Percentiles rank a stretch among this genome's conserved stretches.
phyloP scores from a whole-genome alignment of 2,797 vertebrate species.

The Halcyon smyrnensis region DNA sequence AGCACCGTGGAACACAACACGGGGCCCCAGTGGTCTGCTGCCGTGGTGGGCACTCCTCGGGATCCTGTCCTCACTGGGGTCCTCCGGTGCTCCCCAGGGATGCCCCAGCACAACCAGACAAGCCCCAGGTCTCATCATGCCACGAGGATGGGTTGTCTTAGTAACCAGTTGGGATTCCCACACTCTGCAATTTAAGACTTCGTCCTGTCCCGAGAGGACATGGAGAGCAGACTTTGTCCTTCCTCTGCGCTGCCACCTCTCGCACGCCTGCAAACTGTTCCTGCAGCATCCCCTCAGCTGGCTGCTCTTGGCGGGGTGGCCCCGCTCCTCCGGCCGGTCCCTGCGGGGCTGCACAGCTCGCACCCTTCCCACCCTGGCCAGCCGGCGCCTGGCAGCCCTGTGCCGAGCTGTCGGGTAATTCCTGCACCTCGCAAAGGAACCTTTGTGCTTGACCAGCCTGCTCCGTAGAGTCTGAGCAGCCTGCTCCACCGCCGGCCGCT shows the following conservation, averaged over 20 bases:
- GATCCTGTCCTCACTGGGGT: neutral
- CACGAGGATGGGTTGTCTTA: neutral
- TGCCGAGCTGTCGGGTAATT: accelerated
- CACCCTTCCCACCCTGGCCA: neutral
- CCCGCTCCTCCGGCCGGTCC: accelerated
- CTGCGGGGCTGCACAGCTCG: neutral
- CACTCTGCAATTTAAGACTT: neutral
- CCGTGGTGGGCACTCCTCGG: neutral
- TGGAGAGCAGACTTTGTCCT: neutral
- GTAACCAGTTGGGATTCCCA: neutral
- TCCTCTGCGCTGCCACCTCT: neutral
- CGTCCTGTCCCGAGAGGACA: neutral
- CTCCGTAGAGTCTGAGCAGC: neutral
- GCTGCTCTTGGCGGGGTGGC: neutral
- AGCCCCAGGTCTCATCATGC: neutral
- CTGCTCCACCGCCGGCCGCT: accelerated
- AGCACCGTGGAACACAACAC: neutral
- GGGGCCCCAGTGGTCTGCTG: neutral
- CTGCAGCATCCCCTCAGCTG: neutral
- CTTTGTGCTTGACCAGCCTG: accelerated
- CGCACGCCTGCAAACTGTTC: neutral
- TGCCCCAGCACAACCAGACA: neutral
- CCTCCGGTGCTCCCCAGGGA: neutral
- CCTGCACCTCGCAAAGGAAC: accelerated
- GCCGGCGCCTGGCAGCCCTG: neutral